Evolutionary conservation across 2,113 vertebrate genomes (phyloP).

Genomic region (Sceloporus undulatus): DNA sequence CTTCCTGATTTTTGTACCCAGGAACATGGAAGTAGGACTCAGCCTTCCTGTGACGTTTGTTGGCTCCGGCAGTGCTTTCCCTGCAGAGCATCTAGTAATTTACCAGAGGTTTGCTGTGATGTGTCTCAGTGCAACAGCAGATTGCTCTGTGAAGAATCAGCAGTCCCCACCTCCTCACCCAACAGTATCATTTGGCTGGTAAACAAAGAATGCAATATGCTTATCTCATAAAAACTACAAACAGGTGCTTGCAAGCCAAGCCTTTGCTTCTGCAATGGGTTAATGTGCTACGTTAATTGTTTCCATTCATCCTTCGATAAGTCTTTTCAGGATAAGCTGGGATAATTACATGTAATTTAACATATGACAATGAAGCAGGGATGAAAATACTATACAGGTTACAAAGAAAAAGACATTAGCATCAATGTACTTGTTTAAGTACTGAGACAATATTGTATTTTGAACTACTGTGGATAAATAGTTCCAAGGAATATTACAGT

Average conservation of each 20-base stretch:
- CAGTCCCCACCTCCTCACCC: not conserved
- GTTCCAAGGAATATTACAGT: not conserved
- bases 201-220: constrained; percentile 48
- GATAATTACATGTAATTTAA: constrained; percentile 70
- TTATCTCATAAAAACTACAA: constrained; percentile 53
- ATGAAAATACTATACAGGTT: constrained; percentile 49
- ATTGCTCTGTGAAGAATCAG: constrained; percentile 31
- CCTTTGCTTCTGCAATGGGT: constrained; percentile 48
- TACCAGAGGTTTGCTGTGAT: not conserved
- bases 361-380: constrained; percentile 47
- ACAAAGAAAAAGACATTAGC: constrained; percentile 48
- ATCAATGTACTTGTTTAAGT: constrained; percentile 46
- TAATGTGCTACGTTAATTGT: constrained; percentile 73
- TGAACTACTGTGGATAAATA: not conserved
- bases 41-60: not conserved
- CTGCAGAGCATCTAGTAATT: not conserved
- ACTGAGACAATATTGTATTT: constrained; percentile 30
- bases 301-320: constrained; percentile 68
- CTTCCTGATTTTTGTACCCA: not conserved
- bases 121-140: not conserved
- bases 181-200: constrained; percentile 32
- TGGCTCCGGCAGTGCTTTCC: not conserved
- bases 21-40: too few species aligned
- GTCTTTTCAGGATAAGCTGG: constrained; percentile 60
- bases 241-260: constrained; percentile 43